Evolutionary conservation across 2,888 invertebrate species (phyloP).

Genomic region (Drosophila nr. perissopoda): DNA sequence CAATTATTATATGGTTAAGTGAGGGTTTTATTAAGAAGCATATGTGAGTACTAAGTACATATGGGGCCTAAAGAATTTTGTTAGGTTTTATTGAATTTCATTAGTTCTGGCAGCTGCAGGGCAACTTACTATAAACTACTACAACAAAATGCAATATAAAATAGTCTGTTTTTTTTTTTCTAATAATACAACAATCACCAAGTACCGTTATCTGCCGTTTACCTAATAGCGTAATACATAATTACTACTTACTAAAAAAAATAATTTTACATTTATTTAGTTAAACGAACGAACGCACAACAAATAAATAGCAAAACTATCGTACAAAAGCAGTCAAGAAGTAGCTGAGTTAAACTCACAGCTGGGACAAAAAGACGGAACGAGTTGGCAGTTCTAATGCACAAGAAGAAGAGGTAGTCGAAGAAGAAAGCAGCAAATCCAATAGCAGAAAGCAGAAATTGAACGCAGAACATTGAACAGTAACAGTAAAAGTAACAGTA

Average conservation of each 20-base stretch:
- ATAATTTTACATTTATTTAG: constrained; percentile 40
- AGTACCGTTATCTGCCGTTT: constrained; percentile 53
- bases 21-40: constrained; percentile 28
- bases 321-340: constrained; percentile 35
- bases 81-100: constrained; percentile 36
- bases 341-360: constrained; percentile 32
- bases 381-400: constrained; percentile 36
- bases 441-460: neutral
- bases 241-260: constrained; percentile 2
- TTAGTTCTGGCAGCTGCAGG: constrained; percentile 39
- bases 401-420: constrained; percentile 22
- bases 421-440: neutral
- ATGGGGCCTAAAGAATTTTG: constrained; percentile 32
- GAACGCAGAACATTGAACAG: constrained; percentile 11
- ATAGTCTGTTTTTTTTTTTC: constrained; percentile 44
- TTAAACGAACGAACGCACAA: constrained; percentile 25
- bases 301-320: constrained; percentile 38
- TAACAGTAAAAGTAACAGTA: constrained; percentile 13
- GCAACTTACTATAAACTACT: constrained; percentile 34
- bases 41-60: constrained; percentile 4
- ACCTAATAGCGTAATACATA: constrained; percentile 35
- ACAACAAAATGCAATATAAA: constrained; percentile 48
- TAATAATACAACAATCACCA: constrained; percentile 34
- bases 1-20: constrained; percentile 49
- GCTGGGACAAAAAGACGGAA: constrained; percentile 6